These are phyloP conservation scores for Ceriagrion tenellum DNA, from an alignment of 2,888 invertebrate genomes.

Conservation along the genomic window DNA sequence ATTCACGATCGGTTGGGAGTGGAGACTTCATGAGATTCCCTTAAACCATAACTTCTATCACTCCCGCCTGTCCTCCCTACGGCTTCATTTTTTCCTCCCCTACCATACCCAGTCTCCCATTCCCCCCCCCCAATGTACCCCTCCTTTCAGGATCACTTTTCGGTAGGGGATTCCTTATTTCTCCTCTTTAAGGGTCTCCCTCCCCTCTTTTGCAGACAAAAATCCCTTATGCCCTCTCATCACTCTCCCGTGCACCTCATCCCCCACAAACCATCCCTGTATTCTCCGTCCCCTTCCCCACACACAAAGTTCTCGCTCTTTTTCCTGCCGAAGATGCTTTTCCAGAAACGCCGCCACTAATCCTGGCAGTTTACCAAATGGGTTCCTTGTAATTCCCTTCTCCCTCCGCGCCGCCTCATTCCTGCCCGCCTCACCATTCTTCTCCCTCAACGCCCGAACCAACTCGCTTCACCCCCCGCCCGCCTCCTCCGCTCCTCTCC, in stretches of 20 bases:
- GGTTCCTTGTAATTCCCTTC: slow-evolving; percentile 48
- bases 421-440: background rate
- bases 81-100: background rate
- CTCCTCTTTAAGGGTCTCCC: background rate
- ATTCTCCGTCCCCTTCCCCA: background rate
- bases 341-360: slow-evolving; percentile 68
- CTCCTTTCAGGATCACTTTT: no score
- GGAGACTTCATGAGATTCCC: slow-evolving; percentile 44
- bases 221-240: slow-evolving; percentile 61
- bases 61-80: background rate
- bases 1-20: slow-evolving; percentile 6
- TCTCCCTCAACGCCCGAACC: background rate
- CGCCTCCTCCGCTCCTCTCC: background rate
- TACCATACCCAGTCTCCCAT: no score
- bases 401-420: background rate
- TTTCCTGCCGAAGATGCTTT: slow-evolving; percentile 68
- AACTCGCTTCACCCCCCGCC: slow-evolving; percentile 12
- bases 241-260: slow-evolving; percentile 38
- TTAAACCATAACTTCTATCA: slow-evolving; percentile 52
- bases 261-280: slow-evolving; percentile 45
- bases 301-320: background rate
- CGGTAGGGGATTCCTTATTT: background rate
- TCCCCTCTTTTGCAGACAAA: background rate
- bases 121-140: no score
- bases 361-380: slow-evolving; percentile 67